phyloP scores from a whole-genome alignment of 2,888 invertebrate species.

The Drosophila neutralis region DNA sequence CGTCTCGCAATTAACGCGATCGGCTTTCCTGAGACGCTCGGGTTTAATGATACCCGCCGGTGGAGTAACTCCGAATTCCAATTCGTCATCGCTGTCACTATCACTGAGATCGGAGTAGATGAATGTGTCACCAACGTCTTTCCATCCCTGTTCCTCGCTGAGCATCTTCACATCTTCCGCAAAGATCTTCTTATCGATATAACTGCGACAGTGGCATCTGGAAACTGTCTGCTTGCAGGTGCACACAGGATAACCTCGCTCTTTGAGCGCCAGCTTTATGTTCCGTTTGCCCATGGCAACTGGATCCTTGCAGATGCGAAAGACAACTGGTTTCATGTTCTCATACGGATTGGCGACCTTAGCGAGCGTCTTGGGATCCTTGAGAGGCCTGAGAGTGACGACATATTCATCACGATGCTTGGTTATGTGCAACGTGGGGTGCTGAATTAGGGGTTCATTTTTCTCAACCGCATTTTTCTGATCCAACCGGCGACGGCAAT shows the following conservation, averaged over 20 bases:
- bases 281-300: constrained; percentile 85
- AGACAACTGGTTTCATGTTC: constrained; percentile 89
- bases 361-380: constrained; percentile 87
- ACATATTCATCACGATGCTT: constrained; percentile 88
- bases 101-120: constrained; percentile 73
- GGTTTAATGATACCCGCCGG: constrained; percentile 89
- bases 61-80: constrained; percentile 90
- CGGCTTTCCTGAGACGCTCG: constrained; percentile 85
- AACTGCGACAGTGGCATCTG: constrained; percentile 79
- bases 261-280: constrained; percentile 86
- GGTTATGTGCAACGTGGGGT: constrained; percentile 88
- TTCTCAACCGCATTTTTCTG: constrained; percentile 84
- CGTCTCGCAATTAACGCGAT: constrained; percentile 86
- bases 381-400: constrained; percentile 89
- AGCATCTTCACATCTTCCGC: constrained; percentile 86
- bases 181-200: constrained; percentile 84
- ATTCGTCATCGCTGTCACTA: constrained; percentile 86
- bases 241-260: constrained; percentile 86
- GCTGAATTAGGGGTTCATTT: constrained; percentile 79
- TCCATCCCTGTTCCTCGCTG: constrained; percentile 61
- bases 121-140: constrained; percentile 64
- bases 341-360: constrained; percentile 89
- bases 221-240: constrained; percentile 85
- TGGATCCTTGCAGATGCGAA: constrained; percentile 88
- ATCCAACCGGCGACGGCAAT: constrained; percentile 41